Evolutionary conservation across 2,113 vertebrate species (phyloP).

Genomic region (Gasterosteus nipponicus): DNA sequence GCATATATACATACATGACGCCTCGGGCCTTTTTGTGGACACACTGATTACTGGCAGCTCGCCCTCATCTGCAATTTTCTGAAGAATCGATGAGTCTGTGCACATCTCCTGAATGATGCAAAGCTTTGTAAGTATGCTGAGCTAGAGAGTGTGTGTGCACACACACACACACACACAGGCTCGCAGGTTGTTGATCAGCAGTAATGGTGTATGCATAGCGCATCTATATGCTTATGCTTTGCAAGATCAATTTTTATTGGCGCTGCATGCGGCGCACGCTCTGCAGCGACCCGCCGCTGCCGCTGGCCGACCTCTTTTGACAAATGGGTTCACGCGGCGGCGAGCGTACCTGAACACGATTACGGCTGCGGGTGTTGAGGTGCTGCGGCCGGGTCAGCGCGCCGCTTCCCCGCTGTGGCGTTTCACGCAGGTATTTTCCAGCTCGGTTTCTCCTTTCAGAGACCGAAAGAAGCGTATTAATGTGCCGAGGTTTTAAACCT

Average conservation of each 20-base stretch:
- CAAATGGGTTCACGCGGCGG: not conserved
- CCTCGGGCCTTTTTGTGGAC: constrained; percentile 24
- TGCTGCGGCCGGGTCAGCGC: too few species aligned
- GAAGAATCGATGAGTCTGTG: constrained; percentile 66
- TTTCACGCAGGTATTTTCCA: constrained; percentile 60
- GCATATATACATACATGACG: not conserved
- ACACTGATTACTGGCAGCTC: constrained; percentile 52
- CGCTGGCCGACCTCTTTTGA: too few species aligned
- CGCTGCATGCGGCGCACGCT: constrained; percentile 19
- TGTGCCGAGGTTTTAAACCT: not conserved
- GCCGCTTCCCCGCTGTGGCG: constrained; percentile 43
- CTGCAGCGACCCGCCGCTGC: too few species aligned
- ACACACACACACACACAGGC: constrained; percentile 26
- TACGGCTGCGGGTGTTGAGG: too few species aligned
- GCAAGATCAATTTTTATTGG: constrained; percentile 67
- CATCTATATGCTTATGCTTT: constrained; percentile 53
- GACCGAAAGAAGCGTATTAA: not conserved
- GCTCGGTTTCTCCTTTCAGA: constrained; percentile 23
- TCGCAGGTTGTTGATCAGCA: constrained; percentile 62
- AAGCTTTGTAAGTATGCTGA: constrained; percentile 34
- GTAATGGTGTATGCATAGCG: constrained; percentile 60
- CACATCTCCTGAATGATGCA: constrained; percentile 61
- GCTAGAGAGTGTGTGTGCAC: not conserved
- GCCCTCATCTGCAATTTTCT: constrained; percentile 66
- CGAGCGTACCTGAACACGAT: too few species aligned